phyloP scores from a whole-genome alignment of 2,888 invertebrate genomes.

The Thumatha senex region DNA sequence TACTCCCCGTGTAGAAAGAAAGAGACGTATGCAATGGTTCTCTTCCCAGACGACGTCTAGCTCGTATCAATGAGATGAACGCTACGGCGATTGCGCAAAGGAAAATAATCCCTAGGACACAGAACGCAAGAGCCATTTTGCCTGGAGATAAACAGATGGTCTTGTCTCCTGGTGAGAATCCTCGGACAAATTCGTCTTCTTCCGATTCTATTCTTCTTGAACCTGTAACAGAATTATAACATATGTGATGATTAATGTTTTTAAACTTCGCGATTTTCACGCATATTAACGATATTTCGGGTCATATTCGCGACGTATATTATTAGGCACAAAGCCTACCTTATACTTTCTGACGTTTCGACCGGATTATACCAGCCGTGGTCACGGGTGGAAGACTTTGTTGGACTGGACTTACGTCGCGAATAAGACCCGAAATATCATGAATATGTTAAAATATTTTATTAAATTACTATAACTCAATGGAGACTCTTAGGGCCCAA shows the following conservation, averaged over 20 bases:
- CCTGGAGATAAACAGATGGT: conserved; percentile 89
- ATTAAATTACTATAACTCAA: too few species aligned
- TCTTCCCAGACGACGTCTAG: conserved; percentile 78
- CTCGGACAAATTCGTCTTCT: conserved; percentile 66
- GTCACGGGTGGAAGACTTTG: too few species aligned
- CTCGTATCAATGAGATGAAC: conserved; percentile 85
- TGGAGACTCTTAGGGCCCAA: too few species aligned
- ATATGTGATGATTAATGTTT: background rate
- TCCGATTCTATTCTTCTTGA: conserved; percentile 72
- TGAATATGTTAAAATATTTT: too few species aligned
- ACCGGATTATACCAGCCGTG: too few species aligned
- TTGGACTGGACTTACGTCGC: too few species aligned
- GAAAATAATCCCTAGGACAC: conserved; percentile 88
- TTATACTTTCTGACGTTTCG: too few species aligned
- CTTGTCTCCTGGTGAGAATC: conserved; percentile 83
- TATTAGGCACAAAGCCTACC: too few species aligned
- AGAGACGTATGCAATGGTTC: conserved; percentile 79
- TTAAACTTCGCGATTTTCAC: too few species aligned
- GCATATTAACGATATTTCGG: too few species aligned
- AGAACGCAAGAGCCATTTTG: conserved; percentile 90
- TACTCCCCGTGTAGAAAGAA: conserved; percentile 83
- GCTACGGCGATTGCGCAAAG: conserved; percentile 88
- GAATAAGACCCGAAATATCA: too few species aligned
- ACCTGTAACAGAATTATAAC: conserved; percentile 48
- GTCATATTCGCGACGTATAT: too few species aligned